Evolutionary conservation across 2,113 vertebrate genomes (phyloP).

Genomic region (Rhineura floridana): DNA sequence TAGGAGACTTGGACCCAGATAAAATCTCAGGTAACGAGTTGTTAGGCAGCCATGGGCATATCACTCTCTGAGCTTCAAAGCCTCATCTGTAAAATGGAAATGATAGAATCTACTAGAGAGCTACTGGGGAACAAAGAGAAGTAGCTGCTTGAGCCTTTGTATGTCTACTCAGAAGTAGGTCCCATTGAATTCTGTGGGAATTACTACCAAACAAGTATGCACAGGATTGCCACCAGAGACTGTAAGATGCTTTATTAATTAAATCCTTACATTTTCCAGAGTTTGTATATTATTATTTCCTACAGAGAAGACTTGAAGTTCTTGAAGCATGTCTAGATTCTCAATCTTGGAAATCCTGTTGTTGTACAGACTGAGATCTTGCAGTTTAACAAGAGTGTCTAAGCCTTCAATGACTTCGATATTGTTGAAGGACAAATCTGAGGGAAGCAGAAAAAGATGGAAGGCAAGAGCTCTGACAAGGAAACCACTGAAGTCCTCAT

Average conservation of each 20-base stretch:
- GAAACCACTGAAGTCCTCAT: neutral
- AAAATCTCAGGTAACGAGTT: neutral
- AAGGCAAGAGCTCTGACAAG: slow-evolving; percentile 19
- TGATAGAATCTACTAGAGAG: neutral
- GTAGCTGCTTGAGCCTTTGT: neutral
- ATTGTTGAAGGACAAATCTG: slow-evolving; percentile 94
- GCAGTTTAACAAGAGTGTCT: slow-evolving; percentile 82
- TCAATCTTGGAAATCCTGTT: slow-evolving; percentile 89
- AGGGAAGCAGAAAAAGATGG: neutral
- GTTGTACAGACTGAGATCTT: slow-evolving; percentile 86
- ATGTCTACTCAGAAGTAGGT: neutral
- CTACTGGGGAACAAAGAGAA: neutral
- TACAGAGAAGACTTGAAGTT: slow-evolving; percentile 85
- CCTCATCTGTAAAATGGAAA: neutral
- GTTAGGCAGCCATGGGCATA: neutral
- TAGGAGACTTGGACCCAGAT: no score
- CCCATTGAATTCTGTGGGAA: neutral
- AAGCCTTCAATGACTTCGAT: slow-evolving; percentile 91
- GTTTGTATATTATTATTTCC: slow-evolving; percentile 84
- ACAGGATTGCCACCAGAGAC: neutral
- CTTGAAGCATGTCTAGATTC: slow-evolving; percentile 83
- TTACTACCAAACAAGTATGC: no score
- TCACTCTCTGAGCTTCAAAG: neutral
- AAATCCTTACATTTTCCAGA: slow-evolving; percentile 81
- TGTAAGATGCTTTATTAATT: neutral